Base-by-base conservation (phyloP, 2,113 vertebrate genomes). In the Scophthalmus maximus region DNA sequence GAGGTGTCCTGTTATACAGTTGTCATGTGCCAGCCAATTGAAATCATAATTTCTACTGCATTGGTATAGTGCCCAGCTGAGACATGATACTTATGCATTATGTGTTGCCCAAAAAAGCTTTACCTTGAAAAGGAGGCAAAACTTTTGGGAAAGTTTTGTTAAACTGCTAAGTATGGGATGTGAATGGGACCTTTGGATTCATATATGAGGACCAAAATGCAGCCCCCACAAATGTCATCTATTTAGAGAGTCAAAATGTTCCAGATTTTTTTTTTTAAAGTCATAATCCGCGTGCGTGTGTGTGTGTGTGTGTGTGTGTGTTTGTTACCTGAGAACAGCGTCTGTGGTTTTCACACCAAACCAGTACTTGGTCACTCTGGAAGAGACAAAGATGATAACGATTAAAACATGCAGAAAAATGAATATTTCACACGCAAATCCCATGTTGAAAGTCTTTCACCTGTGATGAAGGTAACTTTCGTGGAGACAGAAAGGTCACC, bases 321-420 rank as follows among this genome's bases (percentile, higher is more conserved):
- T 68, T 66, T 67, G 50, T 88, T 89, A 92, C 91, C 91, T 92
- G 91, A 10, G 86, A 72, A 6, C 91, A 92, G 83, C 91, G 91
- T 63, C 89, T 83, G 81, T 92, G 85, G 79, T 83, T 89, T 60
- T 91, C 89, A 88, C 91, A 92, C 91, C 91, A 92, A 30, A 79
- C 86, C 77, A 92, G 83, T n/a, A 91, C 91, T 52, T 86, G 84
- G 85, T 88, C 88, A 78, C 52, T 92, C 91, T 92, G 78, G 26
- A 78, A 64, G 65, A 76, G 52, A 82, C 23, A 57, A 62, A 80
- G 50, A 87, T 57, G 65, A 80, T 18, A 63, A 66, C 18, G 29
- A 71, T 86, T 78, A 86, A 73, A 63, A 68, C 52, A 78, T 68
- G 66, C 30, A 83, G 22, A 67, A 7, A 55, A 73, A 78, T 64